These are phyloP conservation scores for Podocnemis expansa DNA, from an alignment of 2,113 vertebrate species.

Conservation along the genomic window DNA sequence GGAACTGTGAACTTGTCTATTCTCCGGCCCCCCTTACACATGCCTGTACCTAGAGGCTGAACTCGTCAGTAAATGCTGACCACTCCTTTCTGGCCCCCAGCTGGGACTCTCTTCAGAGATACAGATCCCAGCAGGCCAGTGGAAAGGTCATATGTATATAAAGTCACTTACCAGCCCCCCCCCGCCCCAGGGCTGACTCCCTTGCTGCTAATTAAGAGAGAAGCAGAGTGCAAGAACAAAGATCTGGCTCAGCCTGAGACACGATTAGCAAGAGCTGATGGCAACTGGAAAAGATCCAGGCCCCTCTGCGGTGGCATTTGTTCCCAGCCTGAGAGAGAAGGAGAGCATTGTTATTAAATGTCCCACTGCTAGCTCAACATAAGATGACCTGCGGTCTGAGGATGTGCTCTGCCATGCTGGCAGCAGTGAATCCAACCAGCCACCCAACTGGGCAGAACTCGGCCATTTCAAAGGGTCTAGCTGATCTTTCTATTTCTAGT, in stretches of 20 bases:
- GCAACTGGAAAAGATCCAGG: slow-evolving; percentile 33
- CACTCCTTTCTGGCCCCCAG: neutral
- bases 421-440: neutral
- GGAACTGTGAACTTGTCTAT: accelerated
- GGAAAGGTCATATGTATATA: neutral
- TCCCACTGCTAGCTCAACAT: neutral
- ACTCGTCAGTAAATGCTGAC: neutral
- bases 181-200: neutral
- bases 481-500: accelerated
- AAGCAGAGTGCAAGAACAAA: slow-evolving; percentile 39
- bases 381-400: neutral
- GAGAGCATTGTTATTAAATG: neutral
- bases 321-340: neutral
- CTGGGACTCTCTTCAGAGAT: neutral
- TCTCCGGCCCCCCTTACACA: neutral
- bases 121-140: accelerated
- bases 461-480: neutral
- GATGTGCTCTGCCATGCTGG: accelerated
- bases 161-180: neutral
- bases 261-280: neutral
- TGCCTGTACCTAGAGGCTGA: accelerated
- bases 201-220: neutral
- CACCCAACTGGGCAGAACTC: neutral
- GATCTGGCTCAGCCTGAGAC: slow-evolving; percentile 16
- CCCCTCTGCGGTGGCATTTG: neutral